Percentiles rank a stretch among this genome's conserved stretches.
These are phyloP conservation scores for Danaus melanippus DNA, from an alignment of 1,140 invertebrate genomes.

Conservation along the genomic window DNA sequence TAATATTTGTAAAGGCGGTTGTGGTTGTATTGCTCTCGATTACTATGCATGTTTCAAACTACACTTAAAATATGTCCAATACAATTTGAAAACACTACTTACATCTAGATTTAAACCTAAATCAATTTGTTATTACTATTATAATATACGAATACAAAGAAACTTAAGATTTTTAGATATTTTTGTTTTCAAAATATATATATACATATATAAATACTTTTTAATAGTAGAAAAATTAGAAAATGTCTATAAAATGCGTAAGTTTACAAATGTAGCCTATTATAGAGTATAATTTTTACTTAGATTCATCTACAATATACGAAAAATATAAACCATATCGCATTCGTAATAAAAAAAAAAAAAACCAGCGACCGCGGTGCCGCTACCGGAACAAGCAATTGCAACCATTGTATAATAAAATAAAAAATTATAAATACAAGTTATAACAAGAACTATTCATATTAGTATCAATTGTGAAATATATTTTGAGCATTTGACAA, in stretches of 20 bases:
- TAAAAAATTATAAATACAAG: no score
- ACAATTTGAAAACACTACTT: constrained; percentile 74
- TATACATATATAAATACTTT: constrained; percentile 56
- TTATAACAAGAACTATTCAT: no score
- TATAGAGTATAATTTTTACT: constrained; percentile 18
- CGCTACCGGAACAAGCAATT: no score
- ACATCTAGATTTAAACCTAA: constrained; percentile 63
- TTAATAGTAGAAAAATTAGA: constrained; percentile 36
- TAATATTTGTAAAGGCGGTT: constrained; percentile 41
- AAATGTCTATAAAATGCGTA: constrained; percentile 36
- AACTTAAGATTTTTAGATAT: constrained; percentile 26
- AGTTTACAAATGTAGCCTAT: constrained; percentile 21
- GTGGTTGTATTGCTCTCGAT: constrained; percentile 54
- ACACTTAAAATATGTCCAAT: constrained; percentile 62
- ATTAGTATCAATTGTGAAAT: no score
- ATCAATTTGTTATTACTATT: constrained; percentile 68
- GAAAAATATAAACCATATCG: constrained; percentile 10
- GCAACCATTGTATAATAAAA: no score
- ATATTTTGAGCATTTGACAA: no score
- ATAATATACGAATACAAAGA: constrained; percentile 60
- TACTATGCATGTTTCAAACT: constrained; percentile 38
- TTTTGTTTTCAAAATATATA: constrained; percentile 55
- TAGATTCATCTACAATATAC: constrained; percentile 13
- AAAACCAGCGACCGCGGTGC: no score
- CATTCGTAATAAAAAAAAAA: constrained; percentile 11